Evolutionary conservation across 2,113 vertebrate species (phyloP).

Genomic region (Sander vitreus): DNA sequence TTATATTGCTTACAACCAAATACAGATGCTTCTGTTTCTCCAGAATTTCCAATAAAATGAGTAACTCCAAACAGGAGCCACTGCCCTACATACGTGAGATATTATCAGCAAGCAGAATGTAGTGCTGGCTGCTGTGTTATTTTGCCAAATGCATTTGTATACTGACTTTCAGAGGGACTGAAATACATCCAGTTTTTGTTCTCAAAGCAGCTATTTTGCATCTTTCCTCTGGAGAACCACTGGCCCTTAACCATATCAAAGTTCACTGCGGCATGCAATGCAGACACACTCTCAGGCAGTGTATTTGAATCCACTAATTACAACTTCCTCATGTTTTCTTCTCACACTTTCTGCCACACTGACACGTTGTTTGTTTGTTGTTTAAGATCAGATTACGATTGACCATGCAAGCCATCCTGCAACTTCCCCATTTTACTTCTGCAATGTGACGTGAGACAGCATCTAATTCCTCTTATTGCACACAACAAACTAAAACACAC

Average conservation of each 20-base stretch:
- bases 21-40: not conserved
- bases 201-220: constrained; percentile 44
- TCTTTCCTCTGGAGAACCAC: constrained; percentile 27
- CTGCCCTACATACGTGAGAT: constrained; percentile 4
- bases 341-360: constrained; percentile 44
- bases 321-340: constrained; percentile 46
- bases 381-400: constrained; percentile 47
- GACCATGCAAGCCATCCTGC: constrained; percentile 6
- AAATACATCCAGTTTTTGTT: constrained; percentile 46
- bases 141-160: constrained; percentile 34
- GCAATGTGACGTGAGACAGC: not conserved
- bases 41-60: constrained; percentile 10
- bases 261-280: constrained; percentile 13
- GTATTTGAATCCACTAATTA: constrained; percentile 55
- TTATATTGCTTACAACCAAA: not conserved
- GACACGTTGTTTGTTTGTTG: no score
- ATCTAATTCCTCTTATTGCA: constrained; percentile 32
- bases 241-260: constrained; percentile 43
- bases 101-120: constrained; percentile 17
- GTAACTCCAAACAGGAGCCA: constrained; percentile 5
- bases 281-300: constrained; percentile 27
- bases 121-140: not conserved
- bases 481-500: not conserved
- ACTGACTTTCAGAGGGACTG: constrained; percentile 9
- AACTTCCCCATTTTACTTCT: constrained; percentile 61